A percentile compares a stretch with the other conserved stretches of the same genome.
These are phyloP conservation scores for Cephus runcator DNA, from an alignment of 2,888 invertebrate species.

Conservation along the genomic window DNA sequence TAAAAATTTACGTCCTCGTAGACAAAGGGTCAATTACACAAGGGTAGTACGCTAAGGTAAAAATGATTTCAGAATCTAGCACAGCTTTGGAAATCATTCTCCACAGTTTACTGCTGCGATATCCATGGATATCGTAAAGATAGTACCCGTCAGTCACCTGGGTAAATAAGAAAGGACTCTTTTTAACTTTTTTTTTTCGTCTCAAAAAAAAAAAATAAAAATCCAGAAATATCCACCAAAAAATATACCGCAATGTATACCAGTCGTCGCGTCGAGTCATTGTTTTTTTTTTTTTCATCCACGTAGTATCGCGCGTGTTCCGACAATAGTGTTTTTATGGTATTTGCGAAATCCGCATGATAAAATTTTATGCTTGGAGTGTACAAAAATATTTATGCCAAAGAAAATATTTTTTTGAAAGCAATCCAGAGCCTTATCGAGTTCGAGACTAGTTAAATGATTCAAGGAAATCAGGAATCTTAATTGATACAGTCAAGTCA, in stretches of 20 bases:
- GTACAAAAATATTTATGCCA: not conserved
- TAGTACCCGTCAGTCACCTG: not conserved
- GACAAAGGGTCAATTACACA: not conserved
- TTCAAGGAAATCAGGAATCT: not conserved
- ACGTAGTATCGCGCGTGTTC: not conserved
- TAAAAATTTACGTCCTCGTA: not conserved
- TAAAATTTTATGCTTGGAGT: not conserved
- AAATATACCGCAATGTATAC: not conserved
- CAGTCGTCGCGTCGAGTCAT: not conserved
- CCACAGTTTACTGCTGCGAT: not conserved
- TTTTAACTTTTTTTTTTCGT: not conserved
- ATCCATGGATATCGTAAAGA: not conserved
- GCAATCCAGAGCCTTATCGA: not conserved
- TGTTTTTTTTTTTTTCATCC: not conserved
- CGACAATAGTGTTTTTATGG: not conserved
- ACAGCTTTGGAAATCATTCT: not conserved
- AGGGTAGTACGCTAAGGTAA: not conserved
- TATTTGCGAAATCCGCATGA: not conserved
- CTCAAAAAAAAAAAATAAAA: not conserved
- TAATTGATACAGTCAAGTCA: not conserved
- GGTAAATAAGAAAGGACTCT: not conserved
- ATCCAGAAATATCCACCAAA: not conserved
- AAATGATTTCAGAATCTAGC: not conserved
- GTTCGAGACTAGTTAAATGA: not conserved
- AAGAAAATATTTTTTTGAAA: not conserved